Evolutionary conservation across 1,140 invertebrate genomes (phyloP).

Genomic region (Lerema accius): DNA sequence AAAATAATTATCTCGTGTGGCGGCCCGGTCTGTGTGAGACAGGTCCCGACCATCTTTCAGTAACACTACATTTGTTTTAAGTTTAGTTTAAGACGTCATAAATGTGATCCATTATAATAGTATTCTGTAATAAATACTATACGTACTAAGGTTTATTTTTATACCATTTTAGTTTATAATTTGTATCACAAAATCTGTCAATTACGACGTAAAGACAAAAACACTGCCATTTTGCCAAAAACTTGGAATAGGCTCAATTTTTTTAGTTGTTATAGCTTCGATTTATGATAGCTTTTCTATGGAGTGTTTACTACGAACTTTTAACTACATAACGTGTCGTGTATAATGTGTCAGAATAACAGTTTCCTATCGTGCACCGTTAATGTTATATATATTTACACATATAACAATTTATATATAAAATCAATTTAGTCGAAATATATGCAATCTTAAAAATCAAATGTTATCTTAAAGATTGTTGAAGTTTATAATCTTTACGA

Average conservation of each 20-base stretch:
- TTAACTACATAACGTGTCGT: neutral
- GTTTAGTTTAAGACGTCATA: constrained; percentile 62
- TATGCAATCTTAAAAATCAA: neutral
- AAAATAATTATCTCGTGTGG: too few species aligned
- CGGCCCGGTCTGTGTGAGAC: too few species aligned
- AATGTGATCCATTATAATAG: constrained; percentile 75
- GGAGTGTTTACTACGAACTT: neutral
- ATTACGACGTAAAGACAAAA: constrained; percentile 41
- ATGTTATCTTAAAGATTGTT: too few species aligned
- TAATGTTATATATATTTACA: neutral
- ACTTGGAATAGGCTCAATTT: constrained; percentile 44
- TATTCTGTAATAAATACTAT: constrained; percentile 57
- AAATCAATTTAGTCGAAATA: neutral
- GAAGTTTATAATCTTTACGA: too few species aligned
- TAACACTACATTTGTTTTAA: constrained; percentile 44
- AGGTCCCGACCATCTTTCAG: too few species aligned
- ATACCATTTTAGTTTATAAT: constrained; percentile 57
- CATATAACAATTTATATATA: neutral
- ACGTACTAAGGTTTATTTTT: constrained; percentile 69
- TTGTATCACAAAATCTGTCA: constrained; percentile 39
- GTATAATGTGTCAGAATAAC: too few species aligned
- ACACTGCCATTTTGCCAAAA: constrained; percentile 69
- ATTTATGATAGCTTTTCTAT: constrained; percentile 6
- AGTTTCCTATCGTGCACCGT: too few species aligned
- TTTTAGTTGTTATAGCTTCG: constrained; percentile 32